phyloP scores from a whole-genome alignment of 2,888 invertebrate genomes.

The Drosophila seclusa region DNA sequence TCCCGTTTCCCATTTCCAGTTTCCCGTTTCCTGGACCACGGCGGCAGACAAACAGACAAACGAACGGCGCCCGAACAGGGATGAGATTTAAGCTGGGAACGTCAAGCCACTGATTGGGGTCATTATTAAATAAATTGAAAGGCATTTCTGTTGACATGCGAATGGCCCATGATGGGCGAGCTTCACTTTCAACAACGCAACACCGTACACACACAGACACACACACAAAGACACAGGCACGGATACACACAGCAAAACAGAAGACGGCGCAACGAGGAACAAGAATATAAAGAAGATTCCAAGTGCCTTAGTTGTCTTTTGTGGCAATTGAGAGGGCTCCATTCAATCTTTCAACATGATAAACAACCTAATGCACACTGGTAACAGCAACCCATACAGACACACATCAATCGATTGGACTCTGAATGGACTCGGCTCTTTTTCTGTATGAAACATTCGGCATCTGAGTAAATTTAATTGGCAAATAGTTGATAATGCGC shows the following conservation, averaged over 20 bases:
- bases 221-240: background rate
- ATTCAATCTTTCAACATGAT: slow-evolving; percentile 75
- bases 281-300: slow-evolving; percentile 36
- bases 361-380: slow-evolving; percentile 67
- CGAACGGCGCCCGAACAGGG: slow-evolving; percentile 5
- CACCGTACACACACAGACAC: slow-evolving; percentile 7
- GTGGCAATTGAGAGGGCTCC: slow-evolving; percentile 44
- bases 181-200: slow-evolving; percentile 10
- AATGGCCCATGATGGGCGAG: slow-evolving; percentile 35
- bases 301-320: slow-evolving; percentile 62
- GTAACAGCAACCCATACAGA: background rate
- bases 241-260: background rate
- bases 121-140: slow-evolving; percentile 68
- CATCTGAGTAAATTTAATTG: slow-evolving; percentile 51
- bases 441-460: slow-evolving; percentile 15
- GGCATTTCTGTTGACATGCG: slow-evolving; percentile 62
- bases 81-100: slow-evolving; percentile 46
- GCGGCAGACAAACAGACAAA: slow-evolving; percentile 12
- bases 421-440: slow-evolving; percentile 17
- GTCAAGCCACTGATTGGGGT: slow-evolving; percentile 61
- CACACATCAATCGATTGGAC: slow-evolving; percentile 22
- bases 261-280: slow-evolving; percentile 1
- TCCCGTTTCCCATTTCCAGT: background rate
- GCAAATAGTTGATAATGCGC: slow-evolving; percentile 30
- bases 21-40: background rate